These are phyloP conservation scores for Zelleria hepariella DNA, from an alignment of 2,888 invertebrate genomes.

Conservation along the genomic window DNA sequence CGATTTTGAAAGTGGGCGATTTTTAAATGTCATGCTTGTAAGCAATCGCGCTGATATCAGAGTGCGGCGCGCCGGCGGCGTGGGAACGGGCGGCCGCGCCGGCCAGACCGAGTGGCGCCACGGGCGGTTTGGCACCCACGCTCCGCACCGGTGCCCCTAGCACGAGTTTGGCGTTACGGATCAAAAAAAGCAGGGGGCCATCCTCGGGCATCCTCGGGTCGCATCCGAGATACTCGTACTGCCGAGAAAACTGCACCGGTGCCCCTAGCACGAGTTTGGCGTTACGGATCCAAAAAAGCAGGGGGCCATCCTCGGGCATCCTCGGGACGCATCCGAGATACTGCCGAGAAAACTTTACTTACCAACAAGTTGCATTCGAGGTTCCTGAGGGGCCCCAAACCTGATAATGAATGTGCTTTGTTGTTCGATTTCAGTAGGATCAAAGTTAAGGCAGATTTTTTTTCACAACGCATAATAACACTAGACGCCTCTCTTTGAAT, in stretches of 20 bases:
- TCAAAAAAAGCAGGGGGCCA: background rate
- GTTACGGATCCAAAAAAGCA: background rate
- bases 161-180: background rate
- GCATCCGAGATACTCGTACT: too few relatives aligned
- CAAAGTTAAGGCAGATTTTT: too few relatives aligned
- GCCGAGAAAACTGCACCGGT: slow-evolving; percentile 10
- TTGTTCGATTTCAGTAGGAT: too few relatives aligned
- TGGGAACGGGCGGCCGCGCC: slow-evolving; percentile 30
- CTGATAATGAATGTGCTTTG: too few relatives aligned
- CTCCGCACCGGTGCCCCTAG: slow-evolving; percentile 9
- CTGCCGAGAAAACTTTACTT: too few relatives aligned
- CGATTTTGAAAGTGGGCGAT: slow-evolving; percentile 2
- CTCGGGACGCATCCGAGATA: too few relatives aligned
- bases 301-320: background rate
- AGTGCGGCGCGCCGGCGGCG: slow-evolving; percentile 23
- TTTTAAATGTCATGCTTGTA: background rate
- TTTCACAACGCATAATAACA: too few relatives aligned
- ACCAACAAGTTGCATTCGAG: too few relatives aligned
- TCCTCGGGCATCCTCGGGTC: too few relatives aligned
- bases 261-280: background rate
- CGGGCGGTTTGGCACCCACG: slow-evolving; percentile 41
- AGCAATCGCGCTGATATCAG: too few relatives aligned
- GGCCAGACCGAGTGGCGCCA: slow-evolving; percentile 63
- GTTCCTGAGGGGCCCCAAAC: too few relatives aligned
- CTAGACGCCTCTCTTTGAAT: too few relatives aligned